phyloP scores from a whole-genome alignment of 1,140 invertebrate genomes.

The Caenorhabditis tropicalis region DNA sequence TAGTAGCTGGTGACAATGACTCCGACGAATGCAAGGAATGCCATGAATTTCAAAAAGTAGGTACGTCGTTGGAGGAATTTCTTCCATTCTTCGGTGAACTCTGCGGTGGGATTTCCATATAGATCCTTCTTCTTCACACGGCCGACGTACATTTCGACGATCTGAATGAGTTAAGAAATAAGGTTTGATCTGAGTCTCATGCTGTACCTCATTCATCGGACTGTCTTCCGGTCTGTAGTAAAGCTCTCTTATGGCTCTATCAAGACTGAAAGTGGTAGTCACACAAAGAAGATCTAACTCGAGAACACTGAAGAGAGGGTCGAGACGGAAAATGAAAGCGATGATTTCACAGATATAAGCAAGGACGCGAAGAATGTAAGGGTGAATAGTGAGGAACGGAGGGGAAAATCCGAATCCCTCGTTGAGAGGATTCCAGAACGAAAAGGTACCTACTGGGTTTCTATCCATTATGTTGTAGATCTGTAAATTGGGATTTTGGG shows the following conservation, averaged over 20 bases:
- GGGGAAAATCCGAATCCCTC: neutral
- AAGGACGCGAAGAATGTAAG: neutral
- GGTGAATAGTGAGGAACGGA: neutral
- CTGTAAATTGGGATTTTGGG: neutral
- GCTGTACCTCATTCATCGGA: neutral
- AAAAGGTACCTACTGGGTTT: neutral
- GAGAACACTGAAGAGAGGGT: neutral
- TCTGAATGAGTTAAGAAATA: too few species aligned
- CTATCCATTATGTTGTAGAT: conserved; percentile 8
- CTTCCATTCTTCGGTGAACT: too few species aligned
- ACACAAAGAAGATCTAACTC: neutral
- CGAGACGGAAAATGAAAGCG: neutral
- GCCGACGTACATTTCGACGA: too few species aligned
- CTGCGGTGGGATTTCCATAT: too few species aligned
- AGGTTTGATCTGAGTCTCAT: too few species aligned
- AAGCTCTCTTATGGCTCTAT: neutral
- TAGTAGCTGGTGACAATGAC: too few species aligned
- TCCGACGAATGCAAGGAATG: too few species aligned
- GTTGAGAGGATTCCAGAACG: neutral
- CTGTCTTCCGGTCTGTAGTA: neutral
- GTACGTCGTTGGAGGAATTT: too few species aligned
- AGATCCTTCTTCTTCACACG: too few species aligned
- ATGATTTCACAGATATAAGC: neutral
- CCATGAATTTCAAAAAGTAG: too few species aligned
- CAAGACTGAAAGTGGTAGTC: neutral